Conservation (phyloP, 2,113 vertebrate species). For the Phoenicopterus ruber region DNA sequence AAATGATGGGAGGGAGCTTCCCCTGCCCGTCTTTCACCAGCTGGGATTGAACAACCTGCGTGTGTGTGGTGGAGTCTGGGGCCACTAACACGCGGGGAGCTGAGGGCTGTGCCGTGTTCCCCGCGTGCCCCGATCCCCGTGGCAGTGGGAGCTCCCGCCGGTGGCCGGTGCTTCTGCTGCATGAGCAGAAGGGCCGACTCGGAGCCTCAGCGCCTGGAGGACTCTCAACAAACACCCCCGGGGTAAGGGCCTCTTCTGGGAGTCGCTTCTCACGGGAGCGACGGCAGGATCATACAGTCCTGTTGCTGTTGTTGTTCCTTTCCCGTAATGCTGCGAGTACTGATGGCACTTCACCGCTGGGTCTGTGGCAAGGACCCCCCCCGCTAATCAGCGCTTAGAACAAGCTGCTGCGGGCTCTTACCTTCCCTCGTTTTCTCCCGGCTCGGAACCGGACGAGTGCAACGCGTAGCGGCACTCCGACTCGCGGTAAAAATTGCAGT, state of each 20-base stretch:
- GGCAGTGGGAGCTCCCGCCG: neutral
- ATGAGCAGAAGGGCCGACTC: fast-evolving
- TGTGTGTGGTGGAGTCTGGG: neutral
- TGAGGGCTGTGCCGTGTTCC: neutral
- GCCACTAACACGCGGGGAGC: fast-evolving
- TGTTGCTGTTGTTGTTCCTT: neutral
- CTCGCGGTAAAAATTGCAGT: conserved; percentile 77
- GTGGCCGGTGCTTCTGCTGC: neutral
- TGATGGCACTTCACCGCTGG: neutral
- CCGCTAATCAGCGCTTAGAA: neutral
- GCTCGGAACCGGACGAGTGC: neutral
- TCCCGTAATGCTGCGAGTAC: fast-evolving
- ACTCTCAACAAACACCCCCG: neutral
- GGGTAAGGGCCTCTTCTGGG: neutral
- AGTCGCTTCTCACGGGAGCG: fast-evolving
- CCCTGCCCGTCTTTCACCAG: neutral
- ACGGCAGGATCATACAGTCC: neutral
- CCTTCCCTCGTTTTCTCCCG: conserved; percentile 17
- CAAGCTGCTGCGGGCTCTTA: neutral
- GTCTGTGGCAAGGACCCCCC: neutral
- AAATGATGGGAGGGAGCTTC: neutral
- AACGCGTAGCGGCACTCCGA: conserved; percentile 35
- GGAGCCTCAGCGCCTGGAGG: neutral
- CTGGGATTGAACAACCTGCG: neutral
- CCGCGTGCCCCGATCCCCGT: fast-evolving